Evolutionary conservation across 2,797 vertebrate genomes (phyloP).

Genomic region (Coranthus polyacanthus): DNA sequence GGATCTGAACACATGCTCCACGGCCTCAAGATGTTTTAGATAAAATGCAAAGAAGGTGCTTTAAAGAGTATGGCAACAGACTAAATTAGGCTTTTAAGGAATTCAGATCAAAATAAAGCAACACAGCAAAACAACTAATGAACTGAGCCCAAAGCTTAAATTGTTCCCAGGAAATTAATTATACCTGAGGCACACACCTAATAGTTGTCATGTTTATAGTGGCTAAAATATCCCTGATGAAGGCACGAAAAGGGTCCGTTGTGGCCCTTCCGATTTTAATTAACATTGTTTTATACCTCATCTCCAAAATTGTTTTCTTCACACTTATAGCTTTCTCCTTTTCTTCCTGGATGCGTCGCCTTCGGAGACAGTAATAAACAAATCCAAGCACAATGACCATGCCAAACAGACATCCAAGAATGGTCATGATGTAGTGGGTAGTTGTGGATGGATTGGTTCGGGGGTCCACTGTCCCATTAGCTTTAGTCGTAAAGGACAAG

Average conservation of each 20-base stretch:
- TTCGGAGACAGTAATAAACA: slow-evolving; percentile 95
- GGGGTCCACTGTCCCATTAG: slow-evolving; percentile 85
- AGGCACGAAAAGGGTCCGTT: neutral
- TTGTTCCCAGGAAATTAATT: slow-evolving; percentile 22
- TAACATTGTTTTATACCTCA: slow-evolving; percentile 87
- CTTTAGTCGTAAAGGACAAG: slow-evolving; percentile 92
- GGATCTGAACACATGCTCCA: too few relatives aligned
- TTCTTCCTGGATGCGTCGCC: slow-evolving; percentile 92
- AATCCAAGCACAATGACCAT: slow-evolving; percentile 98
- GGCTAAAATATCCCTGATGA: neutral
- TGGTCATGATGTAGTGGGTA: slow-evolving; percentile 99
- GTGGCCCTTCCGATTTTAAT: neutral
- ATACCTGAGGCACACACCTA: slow-evolving; percentile 17
- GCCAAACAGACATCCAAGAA: slow-evolving; percentile 96
- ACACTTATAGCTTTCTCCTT: slow-evolving; percentile 97
- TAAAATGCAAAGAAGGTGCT: slow-evolving; percentile 11
- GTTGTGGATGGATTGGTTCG: slow-evolving; percentile 92
- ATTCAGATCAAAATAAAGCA: slow-evolving; percentile 72
- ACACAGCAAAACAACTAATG: slow-evolving; percentile 22
- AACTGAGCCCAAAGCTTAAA: slow-evolving; percentile 4
- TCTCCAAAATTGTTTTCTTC: slow-evolving; percentile 98
- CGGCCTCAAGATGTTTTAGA: slow-evolving; percentile 31
- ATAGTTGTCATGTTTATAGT: neutral
- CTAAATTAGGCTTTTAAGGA: slow-evolving; percentile 9
- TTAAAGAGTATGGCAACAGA: neutral